phyloP scores from a whole-genome alignment of 2,113 vertebrate genomes.

The crab-eating macaque (Macaca fascicularis) region T2T-MFA8v1.1 NC_088394.1:71228501-71229000 shows the following conservation, averaged over 20 bases:
- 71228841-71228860: background rate
- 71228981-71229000: background rate
- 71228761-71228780: background rate
- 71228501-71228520: background rate
- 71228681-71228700: background rate
- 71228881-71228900: background rate
- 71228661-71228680: background rate
- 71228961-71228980: background rate
- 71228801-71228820: background rate
- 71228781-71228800: background rate
- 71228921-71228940: background rate
- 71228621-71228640: background rate
- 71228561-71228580: background rate
- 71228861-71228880: background rate
- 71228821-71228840: background rate
- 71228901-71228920: background rate
- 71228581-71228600: background rate
- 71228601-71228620: background rate
- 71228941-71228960: background rate
- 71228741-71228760: background rate
- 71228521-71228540: background rate
- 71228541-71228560: background rate
- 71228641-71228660: fast-evolving
- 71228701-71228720: background rate
- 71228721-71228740: background rate